Conservation (phyloP, 2,113 vertebrate genomes). For the Gorsachius goisagi region DNA sequence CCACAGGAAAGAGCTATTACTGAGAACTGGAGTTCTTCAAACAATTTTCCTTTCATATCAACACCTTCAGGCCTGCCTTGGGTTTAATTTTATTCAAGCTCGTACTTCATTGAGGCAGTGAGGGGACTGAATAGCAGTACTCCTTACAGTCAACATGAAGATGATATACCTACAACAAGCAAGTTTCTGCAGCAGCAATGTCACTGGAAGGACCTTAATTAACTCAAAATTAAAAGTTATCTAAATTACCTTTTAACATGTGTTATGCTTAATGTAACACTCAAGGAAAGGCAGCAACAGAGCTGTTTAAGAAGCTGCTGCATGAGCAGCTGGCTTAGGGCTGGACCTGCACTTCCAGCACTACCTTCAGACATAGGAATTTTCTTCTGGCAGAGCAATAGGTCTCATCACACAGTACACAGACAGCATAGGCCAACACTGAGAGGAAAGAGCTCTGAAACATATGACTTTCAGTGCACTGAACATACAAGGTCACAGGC, state of each 20-base stretch:
- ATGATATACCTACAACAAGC: neutral
- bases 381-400: slow-evolving; percentile 20
- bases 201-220: neutral
- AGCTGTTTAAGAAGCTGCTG: neutral
- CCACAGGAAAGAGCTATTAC: neutral
- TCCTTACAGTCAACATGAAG: neutral
- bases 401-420: neutral
- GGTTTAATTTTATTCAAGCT: neutral
- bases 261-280: rapidly evolving
- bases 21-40: neutral
- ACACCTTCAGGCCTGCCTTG: neutral
- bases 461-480: neutral
- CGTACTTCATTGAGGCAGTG: neutral
- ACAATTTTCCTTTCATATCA: neutral
- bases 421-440: neutral
- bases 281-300: neutral
- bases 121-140: neutral
- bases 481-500: neutral
- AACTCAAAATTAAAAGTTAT: neutral
- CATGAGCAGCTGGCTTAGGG: slow-evolving; percentile 28
- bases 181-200: neutral
- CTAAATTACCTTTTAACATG: neutral
- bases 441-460: neutral
- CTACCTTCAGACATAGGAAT: slow-evolving; percentile 50
- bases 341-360: slow-evolving; percentile 1